These are phyloP conservation scores for Kryphioiulus occultus DNA, from an alignment of 2,888 invertebrate species.

Conservation along the genomic window DNA sequence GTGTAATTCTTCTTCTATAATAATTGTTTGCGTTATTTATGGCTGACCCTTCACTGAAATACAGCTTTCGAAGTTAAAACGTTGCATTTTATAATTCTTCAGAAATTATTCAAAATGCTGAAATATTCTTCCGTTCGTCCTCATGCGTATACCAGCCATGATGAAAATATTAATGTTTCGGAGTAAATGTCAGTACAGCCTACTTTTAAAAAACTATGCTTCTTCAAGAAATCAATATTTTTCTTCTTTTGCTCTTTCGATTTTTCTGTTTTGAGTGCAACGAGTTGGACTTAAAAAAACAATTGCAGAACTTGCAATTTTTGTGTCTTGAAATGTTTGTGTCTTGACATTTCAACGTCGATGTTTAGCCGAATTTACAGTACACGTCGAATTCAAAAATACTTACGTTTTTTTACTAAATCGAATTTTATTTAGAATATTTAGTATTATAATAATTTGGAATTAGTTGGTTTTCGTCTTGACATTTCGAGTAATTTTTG, in stretches of 20 bases:
- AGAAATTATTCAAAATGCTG: neutral
- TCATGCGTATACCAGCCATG: neutral
- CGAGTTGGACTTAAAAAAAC: too few relatives aligned
- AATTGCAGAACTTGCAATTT: too few relatives aligned
- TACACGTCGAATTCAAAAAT: too few relatives aligned
- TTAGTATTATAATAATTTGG: too few relatives aligned
- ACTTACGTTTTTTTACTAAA: too few relatives aligned
- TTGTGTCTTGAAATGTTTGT: too few relatives aligned
- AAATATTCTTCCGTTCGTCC: neutral
- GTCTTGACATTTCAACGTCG: too few relatives aligned
- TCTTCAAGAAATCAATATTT: neutral
- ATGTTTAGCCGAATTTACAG: too few relatives aligned
- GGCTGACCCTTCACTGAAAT: neutral
- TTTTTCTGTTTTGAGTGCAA: too few relatives aligned
- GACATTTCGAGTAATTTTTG: too few relatives aligned
- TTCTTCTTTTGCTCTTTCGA: neutral
- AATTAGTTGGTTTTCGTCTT: too few relatives aligned
- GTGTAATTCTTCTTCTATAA: neutral
- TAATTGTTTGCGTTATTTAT: neutral
- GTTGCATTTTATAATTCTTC: neutral
- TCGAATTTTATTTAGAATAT: too few relatives aligned
- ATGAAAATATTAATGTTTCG: conserved; percentile 14
- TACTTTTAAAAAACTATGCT: neutral
- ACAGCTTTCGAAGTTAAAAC: neutral
- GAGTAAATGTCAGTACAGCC: neutral